Base-by-base conservation (phyloP, 1,140 invertebrate genomes). In the Apis laboriosa region DNA sequence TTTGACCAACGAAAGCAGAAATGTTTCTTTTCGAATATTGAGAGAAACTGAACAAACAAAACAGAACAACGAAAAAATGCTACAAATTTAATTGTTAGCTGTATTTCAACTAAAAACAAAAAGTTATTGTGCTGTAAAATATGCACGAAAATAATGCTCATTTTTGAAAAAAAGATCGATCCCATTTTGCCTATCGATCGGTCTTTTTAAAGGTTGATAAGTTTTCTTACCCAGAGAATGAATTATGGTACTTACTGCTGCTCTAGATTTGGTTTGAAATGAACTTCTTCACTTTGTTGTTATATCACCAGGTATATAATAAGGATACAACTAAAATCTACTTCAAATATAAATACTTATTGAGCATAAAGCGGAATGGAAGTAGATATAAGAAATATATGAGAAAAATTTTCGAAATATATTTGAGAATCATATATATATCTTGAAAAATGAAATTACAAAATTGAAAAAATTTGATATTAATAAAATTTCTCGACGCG, bases 261-360 rank as follows among this genome's bases (percentile, higher is more conserved):
- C 82, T 90, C 86, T 67, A 90, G 79, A 90, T 91, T 89, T 74
- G 87, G 85, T 80, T 81, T 77, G 34, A 75, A 68, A 70, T 55
- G 55, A 63, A 66, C 3, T 70, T 80, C 0, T 70, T 80, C 68
- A 55, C 68, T 34, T 28, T 8, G 34, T 70, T n/a, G 11, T 73
- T 66, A 28, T 4, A 51, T 9, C 9, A 34, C 28, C 68, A 79
- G 77, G 82, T 73, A 78, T 34, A 4, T 11, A 13, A 0, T 43
- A 43, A 43, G 34, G 5, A 43, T 43, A 43, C 34, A 43, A 43
- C 5, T 43, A 43, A 43, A 43, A 43, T 43, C 0, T 43, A 43
- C 5, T 43, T 7, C 34, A 43, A 43, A 43, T 43, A 43, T 34
- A 2, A 34, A 34, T 34, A 34, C 5, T 43, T 43, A 43, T 43